A percentile compares a stretch with the other conserved stretches of the same genome.
These are phyloP conservation scores for Cottus gobio DNA, from an alignment of 2,113 vertebrate species.

Conservation along the genomic window DNA sequence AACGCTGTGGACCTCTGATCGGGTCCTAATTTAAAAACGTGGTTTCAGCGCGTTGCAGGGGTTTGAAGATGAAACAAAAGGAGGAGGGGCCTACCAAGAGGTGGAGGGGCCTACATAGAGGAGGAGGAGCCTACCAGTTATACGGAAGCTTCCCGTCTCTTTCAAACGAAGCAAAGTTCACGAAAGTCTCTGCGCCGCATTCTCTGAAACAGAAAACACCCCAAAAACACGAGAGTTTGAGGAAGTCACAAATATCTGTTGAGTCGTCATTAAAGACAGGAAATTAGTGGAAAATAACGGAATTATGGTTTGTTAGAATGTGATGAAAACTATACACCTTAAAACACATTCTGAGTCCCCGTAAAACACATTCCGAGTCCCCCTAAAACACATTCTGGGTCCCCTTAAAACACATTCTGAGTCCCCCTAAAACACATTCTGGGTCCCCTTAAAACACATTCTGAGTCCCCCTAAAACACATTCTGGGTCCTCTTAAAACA, in stretches of 20 bases:
- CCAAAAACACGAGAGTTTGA: background rate
- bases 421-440: too few relatives aligned
- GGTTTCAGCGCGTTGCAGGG: background rate
- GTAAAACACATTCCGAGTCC: too few relatives aligned
- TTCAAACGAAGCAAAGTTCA: slow-evolving; percentile 96
- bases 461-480: too few relatives aligned
- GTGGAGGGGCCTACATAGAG: background rate
- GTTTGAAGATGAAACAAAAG: background rate
- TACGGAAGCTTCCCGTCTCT: slow-evolving; percentile 96
- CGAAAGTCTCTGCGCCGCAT: slow-evolving; percentile 94
- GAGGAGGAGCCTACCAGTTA: slow-evolving; percentile 89
- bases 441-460: too few relatives aligned
- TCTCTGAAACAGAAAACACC: slow-evolving; percentile 83
- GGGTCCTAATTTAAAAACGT: background rate
- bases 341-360: too few relatives aligned
- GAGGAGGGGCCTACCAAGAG: slow-evolving; percentile 85
- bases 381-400: too few relatives aligned
- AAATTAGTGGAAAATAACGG: slow-evolving; percentile 28
- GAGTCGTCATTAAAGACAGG: slow-evolving; percentile 34
- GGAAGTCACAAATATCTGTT: slow-evolving; percentile 50
- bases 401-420: too few relatives aligned
- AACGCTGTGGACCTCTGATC: too few relatives aligned
- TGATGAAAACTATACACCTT: too few relatives aligned
- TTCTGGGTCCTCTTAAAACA: too few relatives aligned
- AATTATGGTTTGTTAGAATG: background rate